A percentile compares a stretch with the other conserved stretches of the same genome.
Evolutionary conservation across 2,888 invertebrate genomes (phyloP).

Genomic region (Ormyrus thymus): DNA sequence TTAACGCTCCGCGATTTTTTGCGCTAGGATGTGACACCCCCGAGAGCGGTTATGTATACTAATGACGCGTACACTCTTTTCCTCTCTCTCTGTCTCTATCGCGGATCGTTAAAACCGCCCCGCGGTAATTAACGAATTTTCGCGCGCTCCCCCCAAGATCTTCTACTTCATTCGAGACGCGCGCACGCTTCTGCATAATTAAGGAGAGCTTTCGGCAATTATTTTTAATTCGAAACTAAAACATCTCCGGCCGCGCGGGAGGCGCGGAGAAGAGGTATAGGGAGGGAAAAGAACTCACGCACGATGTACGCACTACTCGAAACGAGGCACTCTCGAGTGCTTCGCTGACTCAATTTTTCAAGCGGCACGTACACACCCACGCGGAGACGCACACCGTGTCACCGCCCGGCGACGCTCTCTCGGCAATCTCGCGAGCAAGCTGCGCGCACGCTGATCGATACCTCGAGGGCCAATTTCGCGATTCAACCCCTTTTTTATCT

Average conservation of each 20-base stretch:
- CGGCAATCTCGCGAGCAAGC: constrained; percentile 15
- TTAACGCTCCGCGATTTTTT: constrained; percentile 1
- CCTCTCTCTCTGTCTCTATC: background rate
- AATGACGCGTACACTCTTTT: constrained; percentile 24
- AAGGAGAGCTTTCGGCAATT: no score
- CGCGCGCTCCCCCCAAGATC: background rate
- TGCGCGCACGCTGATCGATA: constrained; percentile 25
- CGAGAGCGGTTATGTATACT: background rate
- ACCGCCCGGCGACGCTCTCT: constrained; percentile 16
- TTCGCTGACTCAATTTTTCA: constrained; percentile 40
- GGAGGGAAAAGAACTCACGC: background rate
- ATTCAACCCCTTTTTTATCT: constrained; percentile 27
- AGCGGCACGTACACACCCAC: constrained; percentile 24
- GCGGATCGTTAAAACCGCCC: background rate
- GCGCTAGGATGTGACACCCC: no score
- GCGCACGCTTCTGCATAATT: no score
- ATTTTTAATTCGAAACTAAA: no score
- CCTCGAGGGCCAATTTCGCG: constrained; percentile 35
- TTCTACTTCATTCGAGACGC: constrained; percentile 1
- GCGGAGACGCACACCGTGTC: background rate
- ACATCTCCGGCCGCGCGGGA: background rate
- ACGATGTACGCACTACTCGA: background rate
- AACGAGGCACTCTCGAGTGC: constrained; percentile 28
- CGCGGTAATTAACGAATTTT: background rate
- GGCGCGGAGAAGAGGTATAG: background rate